Percentiles rank a stretch among this genome's conserved stretches.
Evolutionary conservation across 2,888 invertebrate species (phyloP).

Genomic region (Drosophila trichaetosa): DNA sequence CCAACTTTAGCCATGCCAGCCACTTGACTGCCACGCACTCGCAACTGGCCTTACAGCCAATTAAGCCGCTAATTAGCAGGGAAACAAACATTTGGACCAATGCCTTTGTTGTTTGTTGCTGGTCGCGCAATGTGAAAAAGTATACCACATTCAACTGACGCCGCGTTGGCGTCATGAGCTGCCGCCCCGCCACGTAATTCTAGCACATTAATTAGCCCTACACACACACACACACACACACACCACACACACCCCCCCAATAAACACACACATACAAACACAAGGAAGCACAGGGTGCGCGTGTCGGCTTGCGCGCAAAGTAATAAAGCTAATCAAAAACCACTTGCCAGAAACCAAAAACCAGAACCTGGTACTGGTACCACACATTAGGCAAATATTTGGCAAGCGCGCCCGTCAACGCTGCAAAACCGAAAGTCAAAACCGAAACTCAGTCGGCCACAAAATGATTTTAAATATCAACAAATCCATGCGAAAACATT

Average conservation of each 20-base stretch:
- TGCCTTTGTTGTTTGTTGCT: conserved; percentile 34
- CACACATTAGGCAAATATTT: conserved; percentile 79
- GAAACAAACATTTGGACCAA: conserved; percentile 61
- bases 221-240: conserved; percentile 20
- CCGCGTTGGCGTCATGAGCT: conserved; percentile 45
- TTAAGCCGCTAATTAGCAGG: conserved; percentile 80
- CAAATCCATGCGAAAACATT: conserved; percentile 64
- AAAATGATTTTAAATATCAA: conserved; percentile 76
- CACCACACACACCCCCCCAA: background rate
- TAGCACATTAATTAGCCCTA: conserved; percentile 73
- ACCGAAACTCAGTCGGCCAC: conserved; percentile 66
- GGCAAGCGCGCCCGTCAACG: conserved; percentile 50
- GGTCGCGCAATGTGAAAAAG: conserved; percentile 50
- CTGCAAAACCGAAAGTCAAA: conserved; percentile 38
- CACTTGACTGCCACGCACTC: conserved; percentile 27
- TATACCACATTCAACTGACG: conserved; percentile 24
- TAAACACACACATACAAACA: conserved; percentile 3
- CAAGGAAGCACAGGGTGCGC: conserved; percentile 12
- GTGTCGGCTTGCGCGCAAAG: conserved; percentile 62
- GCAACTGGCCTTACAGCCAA: conserved; percentile 67
- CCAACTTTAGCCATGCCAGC: conserved; percentile 41
- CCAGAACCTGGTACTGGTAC: conserved; percentile 64
- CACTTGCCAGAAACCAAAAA: conserved; percentile 57
- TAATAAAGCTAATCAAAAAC: conserved; percentile 81
- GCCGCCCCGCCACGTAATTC: conserved; percentile 43